Conservation (phyloP, 2,113 vertebrate genomes). For the Polyodon spathula region DNA sequence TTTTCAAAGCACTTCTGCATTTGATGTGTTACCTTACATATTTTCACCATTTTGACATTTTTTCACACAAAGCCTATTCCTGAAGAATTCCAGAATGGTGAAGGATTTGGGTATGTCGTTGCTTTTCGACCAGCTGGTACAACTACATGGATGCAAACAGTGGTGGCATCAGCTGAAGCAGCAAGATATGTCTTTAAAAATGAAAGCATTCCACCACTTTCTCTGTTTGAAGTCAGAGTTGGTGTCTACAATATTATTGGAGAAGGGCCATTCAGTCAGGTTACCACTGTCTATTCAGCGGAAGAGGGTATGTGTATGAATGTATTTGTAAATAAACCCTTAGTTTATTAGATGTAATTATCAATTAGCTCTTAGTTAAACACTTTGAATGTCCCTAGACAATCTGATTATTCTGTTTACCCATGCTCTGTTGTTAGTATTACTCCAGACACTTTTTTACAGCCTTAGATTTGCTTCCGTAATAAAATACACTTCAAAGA, state of each 20-base stretch:
- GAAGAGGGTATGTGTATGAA: conserved; percentile 74
- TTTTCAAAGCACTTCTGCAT: too few species aligned
- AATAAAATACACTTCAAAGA: too few species aligned
- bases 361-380: too few species aligned
- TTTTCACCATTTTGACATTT: conserved; percentile 11
- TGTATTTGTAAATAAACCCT: too few species aligned
- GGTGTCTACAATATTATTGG: conserved; percentile 73
- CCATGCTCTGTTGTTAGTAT: too few species aligned
- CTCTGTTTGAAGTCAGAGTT: conserved; percentile 76
- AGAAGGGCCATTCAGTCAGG: conserved; percentile 63
- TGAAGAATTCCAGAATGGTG: conserved; percentile 78
- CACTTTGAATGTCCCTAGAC: too few species aligned
- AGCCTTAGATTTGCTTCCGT: too few species aligned
- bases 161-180: conserved; percentile 61
- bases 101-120: conserved; percentile 74
- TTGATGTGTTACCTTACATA: too few species aligned
- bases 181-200: conserved; percentile 72
- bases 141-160: conserved; percentile 65
- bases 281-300: conserved; percentile 64
- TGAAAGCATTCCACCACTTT: conserved; percentile 64
- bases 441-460: too few species aligned
- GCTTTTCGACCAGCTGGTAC: conserved; percentile 67
- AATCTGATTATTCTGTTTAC: too few species aligned
- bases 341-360: too few species aligned
- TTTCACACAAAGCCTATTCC: conserved; percentile 61